These are phyloP conservation scores for Cirrhinus mrigala DNA, from an alignment of 2,797 vertebrate species.

Conservation along the genomic window DNA sequence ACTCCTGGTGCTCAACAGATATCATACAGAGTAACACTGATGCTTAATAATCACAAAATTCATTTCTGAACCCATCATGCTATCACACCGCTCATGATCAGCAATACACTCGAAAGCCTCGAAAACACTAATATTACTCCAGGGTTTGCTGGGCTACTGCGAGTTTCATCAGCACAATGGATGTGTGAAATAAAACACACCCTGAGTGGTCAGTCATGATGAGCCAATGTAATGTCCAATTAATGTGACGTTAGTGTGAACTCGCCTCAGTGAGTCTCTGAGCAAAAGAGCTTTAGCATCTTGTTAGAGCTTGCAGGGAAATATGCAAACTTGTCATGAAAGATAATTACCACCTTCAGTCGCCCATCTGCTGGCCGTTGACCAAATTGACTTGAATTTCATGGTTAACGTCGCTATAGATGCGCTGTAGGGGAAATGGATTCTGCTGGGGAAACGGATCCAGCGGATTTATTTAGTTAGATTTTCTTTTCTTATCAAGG, in stretches of 20 bases:
- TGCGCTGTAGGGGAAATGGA: conserved; percentile 6
- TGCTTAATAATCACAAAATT: not conserved
- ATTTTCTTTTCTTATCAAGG: conserved; percentile 25
- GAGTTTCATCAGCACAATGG: conserved; percentile 2
- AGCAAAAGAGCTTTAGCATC: conserved; percentile 52
- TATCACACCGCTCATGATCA: not conserved
- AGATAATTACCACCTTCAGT: conserved; percentile 61
- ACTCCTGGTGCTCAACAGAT: not conserved
- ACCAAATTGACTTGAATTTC: conserved; percentile 58
- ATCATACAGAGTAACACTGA: not conserved
- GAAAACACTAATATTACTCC: not conserved
- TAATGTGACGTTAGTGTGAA: conserved; percentile 62
- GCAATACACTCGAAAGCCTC: not conserved
- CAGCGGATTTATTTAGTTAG: not conserved
- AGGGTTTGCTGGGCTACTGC: not conserved
- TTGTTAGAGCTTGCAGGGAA: conserved; percentile 60
- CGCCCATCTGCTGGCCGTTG: conserved; percentile 53
- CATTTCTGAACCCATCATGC: not conserved
- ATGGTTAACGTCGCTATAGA: conserved; percentile 40
- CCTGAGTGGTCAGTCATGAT: conserved; percentile 34
- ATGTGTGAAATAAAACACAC: conserved; percentile 22
- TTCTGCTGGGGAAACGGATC: not conserved
- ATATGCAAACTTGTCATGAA: conserved; percentile 61
- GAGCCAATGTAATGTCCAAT: conserved; percentile 57
- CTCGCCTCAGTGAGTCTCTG: conserved; percentile 54